Evolutionary conservation across 1,140 invertebrate genomes (phyloP).

Genomic region (Diplogasteroides magnus): DNA sequence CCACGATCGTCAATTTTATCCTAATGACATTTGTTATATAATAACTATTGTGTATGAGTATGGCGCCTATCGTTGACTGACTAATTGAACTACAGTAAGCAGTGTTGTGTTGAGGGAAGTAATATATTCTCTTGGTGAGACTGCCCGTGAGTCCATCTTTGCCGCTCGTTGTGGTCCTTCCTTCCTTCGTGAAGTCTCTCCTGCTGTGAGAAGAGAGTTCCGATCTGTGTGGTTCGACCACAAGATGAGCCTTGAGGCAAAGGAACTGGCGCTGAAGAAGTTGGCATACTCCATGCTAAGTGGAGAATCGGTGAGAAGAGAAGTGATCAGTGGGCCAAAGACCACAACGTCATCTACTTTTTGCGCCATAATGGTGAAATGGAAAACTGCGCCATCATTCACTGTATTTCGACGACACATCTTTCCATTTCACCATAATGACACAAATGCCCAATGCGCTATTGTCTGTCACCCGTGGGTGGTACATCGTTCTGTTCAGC

Average conservation of each 20-base stretch:
- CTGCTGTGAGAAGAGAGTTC: conserved; percentile 43
- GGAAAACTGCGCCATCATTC: too few relatives aligned
- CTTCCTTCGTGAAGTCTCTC: conserved; percentile 42
- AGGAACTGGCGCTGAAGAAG: conserved; percentile 44
- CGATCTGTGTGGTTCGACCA: conserved; percentile 47
- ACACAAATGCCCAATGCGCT: neutral
- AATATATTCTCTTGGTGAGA: conserved; percentile 37
- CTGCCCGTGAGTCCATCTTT: conserved; percentile 39
- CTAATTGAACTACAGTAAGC: neutral
- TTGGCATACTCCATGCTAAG: conserved; percentile 42
- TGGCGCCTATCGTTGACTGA: neutral
- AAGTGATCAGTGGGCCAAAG: neutral
- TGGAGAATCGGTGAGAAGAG: conserved; percentile 40
- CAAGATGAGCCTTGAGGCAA: conserved; percentile 42
- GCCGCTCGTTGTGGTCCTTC: conserved; percentile 48
- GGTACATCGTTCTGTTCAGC: conserved; percentile 27
- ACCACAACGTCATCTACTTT: too few relatives aligned
- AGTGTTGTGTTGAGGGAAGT: conserved; percentile 22
- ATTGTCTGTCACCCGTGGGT: neutral
- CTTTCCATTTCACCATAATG: too few relatives aligned
- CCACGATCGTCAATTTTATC: neutral
- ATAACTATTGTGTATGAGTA: neutral
- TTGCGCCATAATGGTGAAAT: too few relatives aligned
- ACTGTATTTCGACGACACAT: neutral
- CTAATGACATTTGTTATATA: conserved; percentile 1